Percentiles rank a stretch among this genome's conserved stretches.
Conservation (phyloP, 2,888 invertebrate species). For the Pseudoips prasinana region DNA sequence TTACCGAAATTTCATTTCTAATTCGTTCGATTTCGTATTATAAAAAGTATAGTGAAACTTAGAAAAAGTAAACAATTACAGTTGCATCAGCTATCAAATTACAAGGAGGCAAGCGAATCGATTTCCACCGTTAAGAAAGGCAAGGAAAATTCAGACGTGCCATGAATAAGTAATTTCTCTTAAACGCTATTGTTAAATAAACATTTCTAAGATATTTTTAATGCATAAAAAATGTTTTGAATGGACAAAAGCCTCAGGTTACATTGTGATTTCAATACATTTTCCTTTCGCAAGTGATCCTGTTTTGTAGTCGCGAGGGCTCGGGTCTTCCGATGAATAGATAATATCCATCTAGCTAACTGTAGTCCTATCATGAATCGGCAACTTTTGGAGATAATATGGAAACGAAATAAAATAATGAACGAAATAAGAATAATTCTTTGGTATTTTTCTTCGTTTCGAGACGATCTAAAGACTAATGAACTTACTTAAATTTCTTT, state of each 20-base stretch:
- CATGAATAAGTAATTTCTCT: conserved; percentile 71
- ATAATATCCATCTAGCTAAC: conserved; percentile 72
- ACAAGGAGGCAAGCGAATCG: conserved; percentile 41
- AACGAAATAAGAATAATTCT: too few species aligned
- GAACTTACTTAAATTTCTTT: conserved; percentile 21
- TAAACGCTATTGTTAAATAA: conserved; percentile 70
- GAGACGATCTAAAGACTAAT: conserved; percentile 30
- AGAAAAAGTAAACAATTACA: too few species aligned
- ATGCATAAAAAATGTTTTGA: conserved; percentile 60
- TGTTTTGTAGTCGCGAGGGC: conserved; percentile 63
- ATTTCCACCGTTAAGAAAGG: conserved; percentile 51
- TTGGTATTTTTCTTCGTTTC: conserved; percentile 39
- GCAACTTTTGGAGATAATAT: conserved; percentile 54
- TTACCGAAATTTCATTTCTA: conserved; percentile 8
- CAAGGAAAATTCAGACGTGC: conserved; percentile 61
- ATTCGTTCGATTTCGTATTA: conserved; percentile 7
- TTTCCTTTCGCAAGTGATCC: conserved; percentile 72
- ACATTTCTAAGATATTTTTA: conserved; percentile 52
- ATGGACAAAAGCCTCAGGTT: conserved; percentile 67
- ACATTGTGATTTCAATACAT: conserved; percentile 79
- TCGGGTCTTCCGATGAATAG: conserved; percentile 69
- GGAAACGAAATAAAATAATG: conserved; percentile 37
- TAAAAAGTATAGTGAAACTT: too few species aligned
- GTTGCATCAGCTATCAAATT: conserved; percentile 39
- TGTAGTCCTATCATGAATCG: conserved; percentile 68